Evolutionary conservation across 2,113 vertebrate genomes (phyloP).

Genomic region (Orientallactaga bullata): DNA sequence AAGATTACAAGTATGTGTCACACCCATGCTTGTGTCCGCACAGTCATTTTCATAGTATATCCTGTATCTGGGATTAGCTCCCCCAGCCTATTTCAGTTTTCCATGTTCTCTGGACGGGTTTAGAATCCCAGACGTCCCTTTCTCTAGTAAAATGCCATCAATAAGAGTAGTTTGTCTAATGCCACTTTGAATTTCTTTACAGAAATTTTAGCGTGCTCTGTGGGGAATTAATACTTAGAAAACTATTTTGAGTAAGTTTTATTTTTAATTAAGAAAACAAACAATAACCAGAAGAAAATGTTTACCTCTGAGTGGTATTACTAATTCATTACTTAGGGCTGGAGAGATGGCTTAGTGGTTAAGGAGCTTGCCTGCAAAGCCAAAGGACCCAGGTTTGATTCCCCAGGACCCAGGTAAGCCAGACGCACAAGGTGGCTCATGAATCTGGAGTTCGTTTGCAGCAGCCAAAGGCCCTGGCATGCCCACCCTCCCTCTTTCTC

Average conservation of each 20-base stretch:
- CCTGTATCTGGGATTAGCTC: neutral
- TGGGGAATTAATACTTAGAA: neutral
- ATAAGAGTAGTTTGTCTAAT: neutral
- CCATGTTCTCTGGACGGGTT: neutral
- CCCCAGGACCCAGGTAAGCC: too few relatives aligned
- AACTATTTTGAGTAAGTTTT: neutral
- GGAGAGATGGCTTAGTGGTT: too few relatives aligned
- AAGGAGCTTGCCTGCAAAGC: too few relatives aligned
- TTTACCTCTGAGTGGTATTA: slow-evolving; percentile 39
- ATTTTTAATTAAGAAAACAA: slow-evolving; percentile 71
- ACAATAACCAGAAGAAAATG: slow-evolving; percentile 59
- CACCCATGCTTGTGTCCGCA: neutral
- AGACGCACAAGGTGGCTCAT: too few relatives aligned
- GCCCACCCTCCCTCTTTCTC: too few relatives aligned
- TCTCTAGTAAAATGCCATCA: neutral
- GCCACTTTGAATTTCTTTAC: neutral
- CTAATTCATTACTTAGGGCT: neutral
- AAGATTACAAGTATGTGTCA: neutral
- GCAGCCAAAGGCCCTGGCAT: too few relatives aligned
- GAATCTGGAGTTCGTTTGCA: too few relatives aligned
- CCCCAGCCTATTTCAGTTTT: neutral
- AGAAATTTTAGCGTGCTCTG: neutral
- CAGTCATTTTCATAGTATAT: neutral
- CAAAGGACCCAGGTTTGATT: too few relatives aligned
- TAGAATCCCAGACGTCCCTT: neutral